These are phyloP conservation scores for Myodes glareolus DNA, from an alignment of 2,113 vertebrate species.

Conservation along the genomic window DNA sequence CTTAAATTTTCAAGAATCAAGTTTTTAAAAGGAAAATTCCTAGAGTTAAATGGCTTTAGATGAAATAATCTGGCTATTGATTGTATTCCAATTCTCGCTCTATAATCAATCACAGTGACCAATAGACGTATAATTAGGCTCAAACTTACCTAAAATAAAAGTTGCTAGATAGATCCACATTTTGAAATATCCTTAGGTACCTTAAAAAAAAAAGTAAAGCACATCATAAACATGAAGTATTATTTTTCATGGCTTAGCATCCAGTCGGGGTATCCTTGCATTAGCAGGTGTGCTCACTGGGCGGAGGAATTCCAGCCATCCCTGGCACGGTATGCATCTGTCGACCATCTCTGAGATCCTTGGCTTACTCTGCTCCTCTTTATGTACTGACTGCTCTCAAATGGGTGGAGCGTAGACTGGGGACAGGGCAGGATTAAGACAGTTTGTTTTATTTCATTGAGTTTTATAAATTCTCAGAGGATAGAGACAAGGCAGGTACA, in stretches of 20 bases:
- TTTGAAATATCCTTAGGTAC: conserved; percentile 98
- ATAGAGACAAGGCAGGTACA: background rate
- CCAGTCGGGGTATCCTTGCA: background rate
- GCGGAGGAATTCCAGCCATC: background rate
- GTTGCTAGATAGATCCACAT: conserved; percentile 98
- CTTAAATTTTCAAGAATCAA: conserved; percentile 1
- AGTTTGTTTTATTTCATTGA: background rate
- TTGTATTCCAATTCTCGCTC: conserved; percentile 43
- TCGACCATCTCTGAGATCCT: background rate
- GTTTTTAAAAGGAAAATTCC: conserved; percentile 49
- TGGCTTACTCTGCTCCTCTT: background rate
- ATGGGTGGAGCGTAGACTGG: background rate
- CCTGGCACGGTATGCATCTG: background rate
- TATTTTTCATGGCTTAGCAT: conserved; percentile 11
- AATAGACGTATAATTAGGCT: background rate
- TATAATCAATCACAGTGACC: conserved; percentile 28
- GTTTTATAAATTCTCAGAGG: background rate
- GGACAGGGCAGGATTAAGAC: background rate
- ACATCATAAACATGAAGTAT: background rate
- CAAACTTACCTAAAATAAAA: conserved; percentile 97
- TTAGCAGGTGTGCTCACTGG: background rate
- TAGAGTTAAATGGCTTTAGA: background rate
- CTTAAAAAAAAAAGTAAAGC: conserved; percentile 81
- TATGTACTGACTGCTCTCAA: background rate
- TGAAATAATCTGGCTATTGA: background rate